phyloP scores from a whole-genome alignment of 2,888 invertebrate species.

The Archaeoteleia sp. region DNA sequence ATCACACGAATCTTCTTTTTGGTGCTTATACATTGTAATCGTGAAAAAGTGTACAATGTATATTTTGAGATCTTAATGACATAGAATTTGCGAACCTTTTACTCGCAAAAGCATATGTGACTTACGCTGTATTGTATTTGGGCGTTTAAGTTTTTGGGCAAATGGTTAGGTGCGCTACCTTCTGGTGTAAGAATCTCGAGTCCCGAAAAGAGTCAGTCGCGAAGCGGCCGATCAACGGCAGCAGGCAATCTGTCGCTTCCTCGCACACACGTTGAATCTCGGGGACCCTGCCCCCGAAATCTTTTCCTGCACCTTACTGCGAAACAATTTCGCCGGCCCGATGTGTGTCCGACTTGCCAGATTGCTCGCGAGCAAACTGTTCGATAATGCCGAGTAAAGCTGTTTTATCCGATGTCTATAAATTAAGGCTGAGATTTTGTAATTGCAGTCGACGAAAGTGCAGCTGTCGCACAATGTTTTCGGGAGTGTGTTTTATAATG shows the following conservation, averaged over 20 bases:
- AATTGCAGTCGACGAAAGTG: no score
- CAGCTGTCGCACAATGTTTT: no score
- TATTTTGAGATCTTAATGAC: neutral
- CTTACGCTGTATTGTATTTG: slow-evolving; percentile 20
- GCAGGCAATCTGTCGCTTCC: slow-evolving; percentile 47
- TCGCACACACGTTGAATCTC: slow-evolving; percentile 34
- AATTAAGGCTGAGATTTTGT: no score
- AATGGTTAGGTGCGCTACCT: slow-evolving; percentile 14
- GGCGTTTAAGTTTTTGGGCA: slow-evolving; percentile 8
- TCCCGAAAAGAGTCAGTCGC: slow-evolving; percentile 40
- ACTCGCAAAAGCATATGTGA: slow-evolving; percentile 14
- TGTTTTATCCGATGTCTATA: no score
- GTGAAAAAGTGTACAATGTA: neutral
- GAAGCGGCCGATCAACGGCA: slow-evolving; percentile 27
- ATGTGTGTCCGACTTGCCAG: slow-evolving; percentile 21
- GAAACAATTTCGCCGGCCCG: slow-evolving; percentile 22
- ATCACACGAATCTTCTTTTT: no score
- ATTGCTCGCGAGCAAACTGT: slow-evolving; percentile 37
- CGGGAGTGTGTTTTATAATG: no score
- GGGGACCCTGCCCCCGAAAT: slow-evolving; percentile 29
- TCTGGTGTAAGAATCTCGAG: slow-evolving; percentile 11
- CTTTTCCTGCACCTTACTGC: slow-evolving; percentile 46
- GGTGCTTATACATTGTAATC: no score
- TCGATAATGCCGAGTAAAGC: no score
- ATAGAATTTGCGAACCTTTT: slow-evolving; percentile 1